These are phyloP conservation scores for Poeciliopsis turrubarensis DNA, from an alignment of 2,113 vertebrate species.

Conservation along the genomic window DNA sequence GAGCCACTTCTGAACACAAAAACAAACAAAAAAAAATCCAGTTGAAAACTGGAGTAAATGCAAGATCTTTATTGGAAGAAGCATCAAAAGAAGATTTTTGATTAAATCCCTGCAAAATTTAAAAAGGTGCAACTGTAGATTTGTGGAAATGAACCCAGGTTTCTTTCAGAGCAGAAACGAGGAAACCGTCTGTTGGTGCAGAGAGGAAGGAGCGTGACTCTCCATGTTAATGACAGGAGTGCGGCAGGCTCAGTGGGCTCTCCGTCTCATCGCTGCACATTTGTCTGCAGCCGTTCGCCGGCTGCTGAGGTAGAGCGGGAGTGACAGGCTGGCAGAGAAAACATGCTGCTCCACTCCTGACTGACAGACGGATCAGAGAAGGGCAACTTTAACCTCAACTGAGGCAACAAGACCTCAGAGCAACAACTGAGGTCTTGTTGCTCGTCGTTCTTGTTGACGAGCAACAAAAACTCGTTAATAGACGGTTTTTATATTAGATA, in stretches of 20 bases:
- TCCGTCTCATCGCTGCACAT: constrained; percentile 50
- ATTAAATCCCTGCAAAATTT: neutral
- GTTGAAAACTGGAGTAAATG: no score
- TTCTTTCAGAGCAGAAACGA: constrained; percentile 47
- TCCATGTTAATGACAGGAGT: constrained; percentile 75
- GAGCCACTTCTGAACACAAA: no score
- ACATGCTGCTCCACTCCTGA: constrained; percentile 29
- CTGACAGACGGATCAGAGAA: constrained; percentile 13
- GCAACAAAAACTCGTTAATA: neutral
- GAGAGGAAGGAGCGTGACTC: constrained; percentile 62
- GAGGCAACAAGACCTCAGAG: no score
- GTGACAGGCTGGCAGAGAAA: constrained; percentile 52
- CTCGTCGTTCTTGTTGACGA: no score
- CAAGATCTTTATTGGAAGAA: neutral
- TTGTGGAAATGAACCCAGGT: constrained; percentile 28
- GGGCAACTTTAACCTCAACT: constrained; percentile 7
- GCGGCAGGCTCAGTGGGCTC: constrained; percentile 62
- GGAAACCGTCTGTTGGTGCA: constrained; percentile 62
- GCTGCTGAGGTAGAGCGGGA: constrained; percentile 38
- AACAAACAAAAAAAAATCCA: no score
- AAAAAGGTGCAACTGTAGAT: neutral
- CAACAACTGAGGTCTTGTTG: no score
- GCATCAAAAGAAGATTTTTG: neutral
- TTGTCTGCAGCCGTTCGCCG: constrained; percentile 68
- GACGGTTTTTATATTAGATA: neutral